Percentiles rank a stretch among this genome's conserved stretches.
These are phyloP conservation scores for Branchinecta lindahli DNA, from an alignment of 1,140 invertebrate genomes.

Conservation along the genomic window DNA sequence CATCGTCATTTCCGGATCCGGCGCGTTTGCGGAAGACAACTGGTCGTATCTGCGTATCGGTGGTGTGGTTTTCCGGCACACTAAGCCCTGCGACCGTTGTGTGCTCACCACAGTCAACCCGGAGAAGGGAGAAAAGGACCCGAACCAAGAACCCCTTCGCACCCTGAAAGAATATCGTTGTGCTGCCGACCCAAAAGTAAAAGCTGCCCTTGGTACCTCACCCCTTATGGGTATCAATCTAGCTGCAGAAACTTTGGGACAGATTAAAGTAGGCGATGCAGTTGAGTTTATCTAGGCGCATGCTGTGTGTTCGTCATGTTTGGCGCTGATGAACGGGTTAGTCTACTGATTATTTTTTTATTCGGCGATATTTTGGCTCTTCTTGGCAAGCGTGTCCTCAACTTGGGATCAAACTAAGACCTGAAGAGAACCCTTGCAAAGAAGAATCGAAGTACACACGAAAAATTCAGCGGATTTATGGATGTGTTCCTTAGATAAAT, in stretches of 20 bases:
- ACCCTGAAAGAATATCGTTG: slow-evolving; percentile 16
- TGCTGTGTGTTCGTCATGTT: too few species aligned
- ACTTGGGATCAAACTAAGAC: too few species aligned
- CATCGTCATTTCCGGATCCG: slow-evolving; percentile 44
- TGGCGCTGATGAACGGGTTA: too few species aligned
- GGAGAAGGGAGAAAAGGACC: slow-evolving; percentile 13
- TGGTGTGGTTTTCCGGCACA: slow-evolving; percentile 39
- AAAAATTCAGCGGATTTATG: too few species aligned
- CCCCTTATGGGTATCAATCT: slow-evolving; percentile 18
- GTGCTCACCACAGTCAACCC: slow-evolving; percentile 17
- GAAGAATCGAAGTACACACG: too few species aligned
- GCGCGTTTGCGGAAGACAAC: slow-evolving; percentile 46
- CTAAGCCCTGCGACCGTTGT: slow-evolving; percentile 40
- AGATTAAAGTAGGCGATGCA: slow-evolving; percentile 14
- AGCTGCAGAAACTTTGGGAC: slow-evolving; percentile 11
- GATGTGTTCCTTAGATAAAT: too few species aligned
- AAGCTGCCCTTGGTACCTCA: slow-evolving; percentile 9
- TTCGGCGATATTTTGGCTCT: too few species aligned
- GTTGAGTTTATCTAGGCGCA: not conserved
- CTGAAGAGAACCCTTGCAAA: too few species aligned
- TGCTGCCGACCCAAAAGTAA: slow-evolving; percentile 9
- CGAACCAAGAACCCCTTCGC: slow-evolving; percentile 15
- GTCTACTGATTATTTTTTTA: too few species aligned
- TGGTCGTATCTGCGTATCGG: slow-evolving; percentile 54
- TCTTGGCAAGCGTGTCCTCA: too few species aligned